Evolutionary conservation across 92 coral and sea anemone species (phyloP).

Genomic region (Diadumene lineata): DNA sequence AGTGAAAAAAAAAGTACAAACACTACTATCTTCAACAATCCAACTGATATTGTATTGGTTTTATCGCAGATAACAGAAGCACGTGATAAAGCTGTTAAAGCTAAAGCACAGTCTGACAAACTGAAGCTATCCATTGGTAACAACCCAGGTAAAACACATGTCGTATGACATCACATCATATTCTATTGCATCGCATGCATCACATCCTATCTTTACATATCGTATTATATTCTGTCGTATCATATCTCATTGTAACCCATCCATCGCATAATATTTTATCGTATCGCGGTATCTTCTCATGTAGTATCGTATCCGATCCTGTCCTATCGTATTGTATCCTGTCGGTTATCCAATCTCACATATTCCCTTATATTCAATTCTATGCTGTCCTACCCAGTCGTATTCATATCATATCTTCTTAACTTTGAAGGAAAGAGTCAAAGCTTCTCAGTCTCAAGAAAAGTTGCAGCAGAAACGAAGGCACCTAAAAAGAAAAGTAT

Average conservation of each 20-base stretch:
- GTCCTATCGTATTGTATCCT: too few species aligned
- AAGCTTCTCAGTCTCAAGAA: constrained; percentile 60
- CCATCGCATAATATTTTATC: too few species aligned
- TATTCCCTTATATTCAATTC: neutral
- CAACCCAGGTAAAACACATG: constrained; percentile 21
- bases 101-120: constrained; percentile 66
- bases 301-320: too few species aligned
- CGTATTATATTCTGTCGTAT: constrained; percentile 1
- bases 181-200: neutral
- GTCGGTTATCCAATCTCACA: too few species aligned
- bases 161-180: neutral
- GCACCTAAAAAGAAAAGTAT: constrained; percentile 60
- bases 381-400: too few species aligned
- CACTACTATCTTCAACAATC: too few species aligned
- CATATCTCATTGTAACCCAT: too few species aligned
- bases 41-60: neutral
- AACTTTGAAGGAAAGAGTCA: constrained; percentile 34
- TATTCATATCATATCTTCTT: too few species aligned
- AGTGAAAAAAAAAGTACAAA: too few species aligned
- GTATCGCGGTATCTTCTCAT: too few species aligned
- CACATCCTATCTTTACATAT: neutral
- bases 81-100: constrained; percentile 52
- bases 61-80: constrained; percentile 43
- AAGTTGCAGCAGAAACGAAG: constrained; percentile 36
- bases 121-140: constrained; percentile 55